Percentiles rank a stretch among this genome's conserved stretches.
Conservation (phyloP, 2,113 vertebrate species). For the Percina caprodes region DNA sequence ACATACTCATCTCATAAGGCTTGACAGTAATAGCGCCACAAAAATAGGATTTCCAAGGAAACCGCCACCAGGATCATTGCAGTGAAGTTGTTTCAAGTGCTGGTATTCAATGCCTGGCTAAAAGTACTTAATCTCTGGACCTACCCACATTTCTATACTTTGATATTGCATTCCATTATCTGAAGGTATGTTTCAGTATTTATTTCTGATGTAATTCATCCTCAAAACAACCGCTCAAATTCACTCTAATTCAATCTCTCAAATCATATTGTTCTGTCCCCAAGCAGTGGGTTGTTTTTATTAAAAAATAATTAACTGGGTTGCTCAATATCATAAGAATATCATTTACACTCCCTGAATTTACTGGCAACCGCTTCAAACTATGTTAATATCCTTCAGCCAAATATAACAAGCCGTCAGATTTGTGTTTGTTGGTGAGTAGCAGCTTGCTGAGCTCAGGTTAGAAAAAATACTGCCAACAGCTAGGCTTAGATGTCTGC, state of each 20-base stretch:
- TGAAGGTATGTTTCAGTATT: neutral
- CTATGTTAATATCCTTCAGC: constrained; percentile 14
- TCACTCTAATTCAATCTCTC: neutral
- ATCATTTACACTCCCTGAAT: neutral
- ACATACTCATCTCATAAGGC: neutral
- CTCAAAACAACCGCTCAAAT: constrained; percentile 2
- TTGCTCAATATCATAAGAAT: neutral
- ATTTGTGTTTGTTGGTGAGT: constrained; percentile 37
- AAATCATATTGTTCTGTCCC: neutral
- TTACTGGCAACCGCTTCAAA: constrained; percentile 22
- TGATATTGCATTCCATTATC: neutral
- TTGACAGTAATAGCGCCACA: neutral
- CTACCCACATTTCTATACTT: neutral
- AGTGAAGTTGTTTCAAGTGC: neutral
- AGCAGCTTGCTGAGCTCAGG: constrained; percentile 51
- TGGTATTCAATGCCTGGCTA: neutral
- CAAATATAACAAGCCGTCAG: constrained; percentile 33
- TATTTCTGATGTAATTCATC: constrained; percentile 17
- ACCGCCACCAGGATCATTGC: neutral
- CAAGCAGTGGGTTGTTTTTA: neutral
- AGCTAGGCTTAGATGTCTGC: constrained; percentile 55
- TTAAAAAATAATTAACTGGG: neutral
- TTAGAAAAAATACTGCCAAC: constrained; percentile 55
- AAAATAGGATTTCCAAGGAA: neutral
- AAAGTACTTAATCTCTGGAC: neutral